Evolutionary conservation across 2,888 invertebrate species (phyloP), one percentile per base, ranked within the genome.

Genomic region (Choristoneura rosaceana): DNA sequence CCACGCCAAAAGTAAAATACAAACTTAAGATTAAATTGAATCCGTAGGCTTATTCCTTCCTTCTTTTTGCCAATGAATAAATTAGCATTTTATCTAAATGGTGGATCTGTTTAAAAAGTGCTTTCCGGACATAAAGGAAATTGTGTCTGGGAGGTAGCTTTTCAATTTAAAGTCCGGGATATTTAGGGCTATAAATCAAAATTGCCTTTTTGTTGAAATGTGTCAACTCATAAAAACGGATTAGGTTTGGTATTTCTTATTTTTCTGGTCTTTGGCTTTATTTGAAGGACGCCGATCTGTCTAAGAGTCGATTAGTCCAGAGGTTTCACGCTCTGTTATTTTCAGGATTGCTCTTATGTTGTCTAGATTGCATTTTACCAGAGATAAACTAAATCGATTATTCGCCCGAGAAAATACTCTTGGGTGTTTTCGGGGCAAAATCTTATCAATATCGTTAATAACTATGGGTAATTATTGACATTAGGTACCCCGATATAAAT

Each of bases 31-130:
- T 90, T 87, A 90, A 91, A 91, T 91, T 90, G 86, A 87, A 86
- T 86, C 84, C 83, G 82, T 83, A 84, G 85, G 88, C 87, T 89
- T 87, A 88, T 88, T 86, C 81, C 78, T 83, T 84, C 84, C 83
- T 86, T 86, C 85, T 87, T 88, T 85, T 85, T 86, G 85, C 87
- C 92, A 92, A 92, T 92, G 92, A 92, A 92, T 92, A 92, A 92
- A 92, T 92, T 92, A 90, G 88, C 90, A 89, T 91, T 90, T 88
- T 90, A 92, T 92, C 91, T 90, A 85, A 91, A 90, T 86, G 87
- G 83, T 77, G 86, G 84, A 92, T 92, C 91, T 90, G 83, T 87
- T 90, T 90, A 90, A 90, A 90, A 89, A 91, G 86, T 85, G 90
- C 87, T 90, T 88, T 88, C 76, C 77, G 80, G 80, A 79, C 79